A percentile compares a stretch with the other conserved stretches of the same genome.
phyloP scores from a whole-genome alignment of 2,113 vertebrate genomes.

The Oreochromis tanganicae region DNA sequence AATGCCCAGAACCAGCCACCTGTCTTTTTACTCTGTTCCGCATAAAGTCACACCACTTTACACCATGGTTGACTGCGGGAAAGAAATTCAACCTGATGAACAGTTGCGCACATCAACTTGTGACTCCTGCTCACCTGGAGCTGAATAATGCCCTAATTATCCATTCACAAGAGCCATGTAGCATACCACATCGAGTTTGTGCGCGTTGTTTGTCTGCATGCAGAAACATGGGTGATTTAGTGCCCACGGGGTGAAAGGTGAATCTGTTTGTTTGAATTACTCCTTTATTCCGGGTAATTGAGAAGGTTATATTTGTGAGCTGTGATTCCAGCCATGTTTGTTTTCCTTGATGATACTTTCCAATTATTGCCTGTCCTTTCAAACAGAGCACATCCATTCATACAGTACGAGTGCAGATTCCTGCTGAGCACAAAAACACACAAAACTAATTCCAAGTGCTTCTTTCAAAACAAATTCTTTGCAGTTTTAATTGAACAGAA shows the following conservation, averaged over 20 bases:
- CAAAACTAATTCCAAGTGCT: neutral
- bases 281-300: conserved; percentile 11
- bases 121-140: conserved; percentile 10
- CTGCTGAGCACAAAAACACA: neutral
- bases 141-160: conserved; percentile 23
- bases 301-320: neutral
- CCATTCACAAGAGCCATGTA: neutral
- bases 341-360: neutral
- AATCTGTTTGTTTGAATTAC: conserved; percentile 13
- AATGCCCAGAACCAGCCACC: conserved; percentile 5
- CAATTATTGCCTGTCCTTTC: neutral
- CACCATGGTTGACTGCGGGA: conserved; percentile 1
- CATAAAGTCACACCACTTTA: conserved; percentile 37
- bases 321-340: conserved; percentile 7
- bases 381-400: neutral
- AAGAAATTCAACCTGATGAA: neutral
- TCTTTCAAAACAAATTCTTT: neutral
- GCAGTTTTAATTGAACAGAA: neutral
- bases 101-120: neutral
- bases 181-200: neutral
- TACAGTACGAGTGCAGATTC: neutral
- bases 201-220: conserved; percentile 4
- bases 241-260: neutral
- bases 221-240: neutral
- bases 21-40: conserved; percentile 16